Conservation (phyloP, 2,797 vertebrate genomes). For the Chelon auratus region DNA sequence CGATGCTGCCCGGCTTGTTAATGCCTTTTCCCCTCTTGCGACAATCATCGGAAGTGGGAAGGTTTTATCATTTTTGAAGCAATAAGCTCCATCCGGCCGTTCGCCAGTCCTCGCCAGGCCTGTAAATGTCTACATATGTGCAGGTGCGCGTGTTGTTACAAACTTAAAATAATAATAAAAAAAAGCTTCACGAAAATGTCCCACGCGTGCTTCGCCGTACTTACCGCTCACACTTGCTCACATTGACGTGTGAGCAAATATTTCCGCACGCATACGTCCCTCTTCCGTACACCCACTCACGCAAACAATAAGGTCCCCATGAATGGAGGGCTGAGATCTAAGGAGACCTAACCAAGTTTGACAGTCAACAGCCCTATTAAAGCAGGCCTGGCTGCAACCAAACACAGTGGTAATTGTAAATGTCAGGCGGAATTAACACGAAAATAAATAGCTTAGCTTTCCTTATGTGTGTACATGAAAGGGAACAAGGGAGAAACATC, state of each 20-base stretch:
- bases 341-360: conserved; percentile 84
- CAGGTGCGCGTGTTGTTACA: conserved; percentile 42
- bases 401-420: conserved; percentile 87
- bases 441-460: conserved; percentile 83
- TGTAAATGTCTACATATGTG: conserved; percentile 57
- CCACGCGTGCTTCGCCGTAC: background rate
- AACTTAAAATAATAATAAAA: background rate
- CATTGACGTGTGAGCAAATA: conserved; percentile 17
- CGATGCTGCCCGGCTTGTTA: conserved; percentile 51
- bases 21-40: conserved; percentile 63
- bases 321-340: conserved; percentile 77
- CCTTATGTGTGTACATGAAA: conserved; percentile 62
- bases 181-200: conserved; percentile 5
- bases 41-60: conserved; percentile 72
- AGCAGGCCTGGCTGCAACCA: conserved; percentile 82
- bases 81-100: conserved; percentile 52
- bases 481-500: conserved; percentile 49
- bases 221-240: conserved; percentile 15
- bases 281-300: conserved; percentile 22
- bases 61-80: conserved; percentile 68
- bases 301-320: conserved; percentile 72
- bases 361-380: conserved; percentile 86
- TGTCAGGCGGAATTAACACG: conserved; percentile 86
- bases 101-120: conserved; percentile 43
- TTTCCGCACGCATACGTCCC: conserved; percentile 31